phyloP scores from a whole-genome alignment of 1,140 invertebrate species.

The Conus betulinus region DNA sequence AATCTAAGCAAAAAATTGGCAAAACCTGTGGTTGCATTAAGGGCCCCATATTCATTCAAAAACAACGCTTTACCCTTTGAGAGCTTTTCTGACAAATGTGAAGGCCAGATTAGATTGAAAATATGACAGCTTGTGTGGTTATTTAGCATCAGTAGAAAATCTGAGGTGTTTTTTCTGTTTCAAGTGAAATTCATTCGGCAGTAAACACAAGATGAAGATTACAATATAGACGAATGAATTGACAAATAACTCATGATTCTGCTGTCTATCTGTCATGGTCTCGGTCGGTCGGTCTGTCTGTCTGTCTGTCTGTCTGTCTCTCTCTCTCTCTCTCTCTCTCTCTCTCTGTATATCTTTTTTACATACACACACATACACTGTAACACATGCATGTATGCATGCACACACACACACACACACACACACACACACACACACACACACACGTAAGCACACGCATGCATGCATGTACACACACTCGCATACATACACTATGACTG shows the following conservation, averaged over 20 bases:
- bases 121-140: too few relatives aligned
- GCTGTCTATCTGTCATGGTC: not conserved
- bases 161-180: too few relatives aligned
- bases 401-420: conserved; percentile 11
- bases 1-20: too few relatives aligned
- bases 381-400: not conserved
- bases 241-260: not conserved
- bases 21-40: too few relatives aligned
- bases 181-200: too few relatives aligned
- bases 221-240: not conserved
- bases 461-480: not conserved
- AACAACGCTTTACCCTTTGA: too few relatives aligned
- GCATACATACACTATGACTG: not conserved
- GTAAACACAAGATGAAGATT: not conserved
- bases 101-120: too few relatives aligned
- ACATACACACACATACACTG: not conserved
- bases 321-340: not conserved
- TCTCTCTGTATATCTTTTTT: not conserved
- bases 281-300: not conserved
- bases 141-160: too few relatives aligned
- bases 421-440: conserved; percentile 13
- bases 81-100: too few relatives aligned
- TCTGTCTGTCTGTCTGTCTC: not conserved
- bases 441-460: not conserved
- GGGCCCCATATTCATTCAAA: too few relatives aligned